Base-by-base conservation (phyloP, 2,797 vertebrate species). In the Lithobates pipiens region DNA sequence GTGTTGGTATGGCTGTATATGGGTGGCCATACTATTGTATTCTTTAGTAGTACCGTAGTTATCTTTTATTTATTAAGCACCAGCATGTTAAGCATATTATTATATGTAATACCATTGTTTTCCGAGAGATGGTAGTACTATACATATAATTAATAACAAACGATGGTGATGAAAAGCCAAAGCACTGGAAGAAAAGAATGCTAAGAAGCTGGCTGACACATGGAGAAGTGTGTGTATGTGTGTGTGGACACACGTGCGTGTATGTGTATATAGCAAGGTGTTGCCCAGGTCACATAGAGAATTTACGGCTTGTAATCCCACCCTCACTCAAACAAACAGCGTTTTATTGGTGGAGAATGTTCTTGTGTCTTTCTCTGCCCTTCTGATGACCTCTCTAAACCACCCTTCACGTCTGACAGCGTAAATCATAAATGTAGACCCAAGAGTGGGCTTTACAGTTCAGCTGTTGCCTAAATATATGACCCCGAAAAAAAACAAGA, bases 371-470 rank as follows among this genome's bases (percentile, higher is more conserved):
- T 76, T 50, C 68, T 10, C 3, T 76, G 77, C 44, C 71, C 84
- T 85, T 32, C 11, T n/a, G 16, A 54, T 85, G 77, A 80, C 77
- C 84, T 76, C 44, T 44, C 44, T 61, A 71, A 25, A 34, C 69
- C 67, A 85, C 76, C 82, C 83, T 76, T 80, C 77, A 75, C 29
- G 54, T 85, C 71, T 80, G 42, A 54, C 16, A n/a, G 61, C 73
- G 65, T 85, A 85, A 85, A 80, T 85, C 84, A 85, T 68, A 85
- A 50, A 80, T 54, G 61, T 34, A 42, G 11, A 54, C 50, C 57
- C 25, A 25, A 61, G 7, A 32, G 46, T 61, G 69, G 27, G 61
- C 29, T 39, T 85, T 85, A 75, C 84, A 76, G 72, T 68, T 85
- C 71, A 85, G 29, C 57, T 74, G 71, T 75, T 68, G 61, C 77